These are phyloP conservation scores for Sparidentex hasta DNA, from an alignment of 2,797 vertebrate genomes.

Conservation along the genomic window DNA sequence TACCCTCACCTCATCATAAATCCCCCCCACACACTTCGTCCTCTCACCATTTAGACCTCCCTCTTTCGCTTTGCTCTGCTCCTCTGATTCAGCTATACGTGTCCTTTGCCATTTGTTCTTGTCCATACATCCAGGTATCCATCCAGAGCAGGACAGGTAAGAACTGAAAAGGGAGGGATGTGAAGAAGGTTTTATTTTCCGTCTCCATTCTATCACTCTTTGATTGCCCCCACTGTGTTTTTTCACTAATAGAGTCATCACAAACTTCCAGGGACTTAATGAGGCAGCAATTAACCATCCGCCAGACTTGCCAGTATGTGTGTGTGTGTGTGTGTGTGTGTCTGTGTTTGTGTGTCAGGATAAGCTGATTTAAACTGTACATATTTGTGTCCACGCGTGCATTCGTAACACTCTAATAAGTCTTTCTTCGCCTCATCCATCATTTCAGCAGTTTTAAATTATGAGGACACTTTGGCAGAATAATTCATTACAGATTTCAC, in stretches of 20 bases:
- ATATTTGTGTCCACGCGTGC: conserved; percentile 4
- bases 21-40: conserved; percentile 32
- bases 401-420: neutral
- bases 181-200: conserved; percentile 19
- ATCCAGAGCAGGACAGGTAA: neutral
- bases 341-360: neutral
- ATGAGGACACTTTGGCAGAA: conserved; percentile 13
- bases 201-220: conserved; percentile 40
- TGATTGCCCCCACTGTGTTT: conserved; percentile 50
- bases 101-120: conserved; percentile 13
- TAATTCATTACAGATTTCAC: conserved; percentile 37
- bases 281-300: conserved; percentile 62
- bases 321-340: neutral
- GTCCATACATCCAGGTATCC: neutral
- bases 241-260: conserved; percentile 54
- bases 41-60: conserved; percentile 12
- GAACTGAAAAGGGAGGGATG: neutral
- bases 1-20: conserved; percentile 52
- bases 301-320: neutral
- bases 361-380: conserved; percentile 36
- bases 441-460: conserved; percentile 41
- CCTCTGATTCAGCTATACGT: conserved; percentile 18
- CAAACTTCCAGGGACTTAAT: conserved; percentile 54
- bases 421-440: conserved; percentile 43
- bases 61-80: neutral